Conservation (phyloP, 1,140 invertebrate genomes). For the Tetramorium alpestre region DNA sequence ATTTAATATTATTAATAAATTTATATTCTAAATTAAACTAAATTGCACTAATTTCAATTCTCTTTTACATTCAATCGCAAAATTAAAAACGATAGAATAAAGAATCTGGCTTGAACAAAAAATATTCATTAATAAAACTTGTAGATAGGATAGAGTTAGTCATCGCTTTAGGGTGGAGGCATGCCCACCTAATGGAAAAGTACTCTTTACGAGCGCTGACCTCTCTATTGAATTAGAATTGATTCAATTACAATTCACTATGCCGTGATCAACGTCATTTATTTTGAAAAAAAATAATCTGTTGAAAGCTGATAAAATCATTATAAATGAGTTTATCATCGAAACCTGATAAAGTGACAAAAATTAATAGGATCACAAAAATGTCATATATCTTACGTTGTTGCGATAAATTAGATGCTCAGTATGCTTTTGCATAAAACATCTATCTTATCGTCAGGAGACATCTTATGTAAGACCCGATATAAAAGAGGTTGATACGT, state of each 20-base stretch:
- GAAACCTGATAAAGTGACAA: background rate
- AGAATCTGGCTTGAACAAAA: background rate
- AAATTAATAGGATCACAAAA: background rate
- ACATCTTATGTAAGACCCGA: background rate
- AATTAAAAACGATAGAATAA: background rate
- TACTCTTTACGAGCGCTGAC: background rate
- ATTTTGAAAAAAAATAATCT: background rate
- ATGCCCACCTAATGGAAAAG: background rate
- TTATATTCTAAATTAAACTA: slow-evolving; percentile 7
- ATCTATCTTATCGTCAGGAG: background rate
- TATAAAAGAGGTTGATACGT: background rate
- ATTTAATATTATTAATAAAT: background rate
- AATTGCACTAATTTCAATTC: background rate
- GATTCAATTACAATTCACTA: background rate
- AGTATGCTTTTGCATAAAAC: background rate
- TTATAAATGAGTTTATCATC: background rate
- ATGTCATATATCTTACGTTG: background rate
- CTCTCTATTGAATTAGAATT: slow-evolving; percentile 2
- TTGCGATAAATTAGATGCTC: background rate
- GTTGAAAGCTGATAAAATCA: background rate
- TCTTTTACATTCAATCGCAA: background rate
- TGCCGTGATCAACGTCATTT: background rate
- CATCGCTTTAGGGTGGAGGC: background rate
- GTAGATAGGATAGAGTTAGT: background rate
- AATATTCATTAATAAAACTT: background rate